Conservation (phyloP, 2,113 vertebrate species). For the Hippolais icterina region DNA sequence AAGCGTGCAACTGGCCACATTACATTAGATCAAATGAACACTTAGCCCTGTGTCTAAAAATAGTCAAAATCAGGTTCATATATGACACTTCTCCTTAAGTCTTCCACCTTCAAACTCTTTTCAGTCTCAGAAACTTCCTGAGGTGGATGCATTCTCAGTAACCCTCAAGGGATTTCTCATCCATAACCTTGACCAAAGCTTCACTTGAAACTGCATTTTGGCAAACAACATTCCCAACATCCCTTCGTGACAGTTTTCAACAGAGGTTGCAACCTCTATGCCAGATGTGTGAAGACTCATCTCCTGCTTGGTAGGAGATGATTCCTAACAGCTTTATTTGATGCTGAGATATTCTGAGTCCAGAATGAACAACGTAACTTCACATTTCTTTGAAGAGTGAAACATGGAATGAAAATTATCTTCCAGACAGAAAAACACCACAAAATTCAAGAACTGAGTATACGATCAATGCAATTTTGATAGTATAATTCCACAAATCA, state of each 20-base stretch:
- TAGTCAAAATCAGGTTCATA: not conserved
- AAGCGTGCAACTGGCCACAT: not conserved
- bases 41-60: not conserved
- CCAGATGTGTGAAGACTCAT: not conserved
- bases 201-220: not conserved
- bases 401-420: accelerated
- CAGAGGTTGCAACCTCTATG: not conserved
- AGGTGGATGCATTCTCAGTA: not conserved
- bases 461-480: not conserved
- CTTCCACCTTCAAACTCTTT: not conserved
- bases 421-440: not conserved
- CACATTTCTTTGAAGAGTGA: not conserved
- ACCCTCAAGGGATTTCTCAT: not conserved
- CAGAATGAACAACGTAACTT: not conserved
- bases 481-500: not conserved
- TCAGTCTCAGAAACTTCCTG: not conserved
- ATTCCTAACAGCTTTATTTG: not conserved
- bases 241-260: not conserved
- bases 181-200: not conserved
- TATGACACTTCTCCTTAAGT: not conserved
- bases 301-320: not conserved
- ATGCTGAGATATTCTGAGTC: not conserved
- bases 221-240: not conserved
- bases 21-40: not conserved
- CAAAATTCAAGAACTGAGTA: not conserved